Conservation (phyloP, 2,888 invertebrate species). For the Odontomyia ornata region DNA sequence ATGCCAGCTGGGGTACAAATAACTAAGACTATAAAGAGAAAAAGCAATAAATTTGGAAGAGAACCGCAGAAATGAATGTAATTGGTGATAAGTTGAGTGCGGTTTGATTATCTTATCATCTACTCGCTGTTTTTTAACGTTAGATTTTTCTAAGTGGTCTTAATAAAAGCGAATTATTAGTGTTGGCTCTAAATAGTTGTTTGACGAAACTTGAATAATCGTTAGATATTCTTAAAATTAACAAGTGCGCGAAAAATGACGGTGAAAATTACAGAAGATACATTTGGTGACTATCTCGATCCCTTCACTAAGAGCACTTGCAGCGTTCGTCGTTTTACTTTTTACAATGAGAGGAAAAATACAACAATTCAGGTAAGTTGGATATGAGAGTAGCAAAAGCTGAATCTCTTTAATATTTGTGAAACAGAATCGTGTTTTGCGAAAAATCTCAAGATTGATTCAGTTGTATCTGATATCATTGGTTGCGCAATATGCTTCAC, state of each 20-base stretch:
- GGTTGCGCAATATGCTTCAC: too few relatives aligned
- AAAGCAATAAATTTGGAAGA: neutral
- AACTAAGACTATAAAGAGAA: neutral
- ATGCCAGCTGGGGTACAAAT: neutral
- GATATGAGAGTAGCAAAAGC: too few relatives aligned
- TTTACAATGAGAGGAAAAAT: conserved; percentile 54
- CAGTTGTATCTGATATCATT: too few relatives aligned
- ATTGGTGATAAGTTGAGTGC: neutral
- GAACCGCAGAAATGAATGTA: neutral
- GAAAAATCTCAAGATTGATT: too few relatives aligned
- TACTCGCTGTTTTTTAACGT: neutral
- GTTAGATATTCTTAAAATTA: neutral
- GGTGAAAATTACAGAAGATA: conserved; percentile 59
- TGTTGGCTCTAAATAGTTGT: neutral
- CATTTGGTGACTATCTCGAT: conserved; percentile 57
- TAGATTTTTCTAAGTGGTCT: neutral
- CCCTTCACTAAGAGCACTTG: conserved; percentile 56
- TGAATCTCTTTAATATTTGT: too few relatives aligned
- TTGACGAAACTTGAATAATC: neutral
- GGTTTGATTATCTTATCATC: conserved; percentile 6
- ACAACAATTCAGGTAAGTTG: conserved; percentile 56
- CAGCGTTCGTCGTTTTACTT: conserved; percentile 58
- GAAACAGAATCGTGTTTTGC: too few relatives aligned
- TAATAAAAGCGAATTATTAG: neutral
- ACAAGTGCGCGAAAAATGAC: conserved; percentile 20